These are phyloP conservation scores for Cylindroiulus punctatus DNA, from an alignment of 2,888 invertebrate species.

Conservation along the genomic window DNA sequence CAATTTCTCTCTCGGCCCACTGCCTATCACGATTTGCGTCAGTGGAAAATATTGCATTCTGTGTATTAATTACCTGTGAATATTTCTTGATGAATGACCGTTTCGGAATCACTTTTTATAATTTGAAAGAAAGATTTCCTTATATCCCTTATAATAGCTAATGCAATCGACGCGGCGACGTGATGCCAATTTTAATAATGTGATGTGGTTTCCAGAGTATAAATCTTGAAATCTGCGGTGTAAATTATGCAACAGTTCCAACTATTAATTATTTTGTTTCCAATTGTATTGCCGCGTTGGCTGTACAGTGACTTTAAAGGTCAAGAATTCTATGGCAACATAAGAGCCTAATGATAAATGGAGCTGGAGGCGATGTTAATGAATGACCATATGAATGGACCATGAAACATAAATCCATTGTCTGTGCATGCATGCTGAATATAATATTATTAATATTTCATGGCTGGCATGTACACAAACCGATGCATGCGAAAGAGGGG, in stretches of 20 bases:
- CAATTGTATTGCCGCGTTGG: background rate
- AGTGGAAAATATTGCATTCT: background rate
- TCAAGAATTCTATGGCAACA: background rate
- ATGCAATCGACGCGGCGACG: no score
- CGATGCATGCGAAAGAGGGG: background rate
- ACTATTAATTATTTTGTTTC: background rate
- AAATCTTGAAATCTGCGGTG: background rate
- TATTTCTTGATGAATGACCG: background rate
- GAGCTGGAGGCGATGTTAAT: background rate
- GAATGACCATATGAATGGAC: slow-evolving; percentile 31
- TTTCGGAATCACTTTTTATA: background rate
- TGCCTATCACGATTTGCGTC: background rate
- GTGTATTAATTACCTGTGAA: background rate
- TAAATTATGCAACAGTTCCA: background rate
- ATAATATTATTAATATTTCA: slow-evolving; percentile 34
- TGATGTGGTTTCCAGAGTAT: no score
- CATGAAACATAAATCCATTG: slow-evolving; percentile 31
- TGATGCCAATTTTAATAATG: no score
- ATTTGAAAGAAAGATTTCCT: background rate
- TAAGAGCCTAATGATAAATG: background rate
- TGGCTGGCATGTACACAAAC: background rate
- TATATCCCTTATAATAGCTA: no score
- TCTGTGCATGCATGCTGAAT: background rate
- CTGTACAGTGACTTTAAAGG: background rate
- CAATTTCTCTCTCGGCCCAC: background rate